These are phyloP conservation scores for Onychorhynchus coronatus DNA, from an alignment of 2,113 vertebrate genomes.

Conservation along the genomic window DNA sequence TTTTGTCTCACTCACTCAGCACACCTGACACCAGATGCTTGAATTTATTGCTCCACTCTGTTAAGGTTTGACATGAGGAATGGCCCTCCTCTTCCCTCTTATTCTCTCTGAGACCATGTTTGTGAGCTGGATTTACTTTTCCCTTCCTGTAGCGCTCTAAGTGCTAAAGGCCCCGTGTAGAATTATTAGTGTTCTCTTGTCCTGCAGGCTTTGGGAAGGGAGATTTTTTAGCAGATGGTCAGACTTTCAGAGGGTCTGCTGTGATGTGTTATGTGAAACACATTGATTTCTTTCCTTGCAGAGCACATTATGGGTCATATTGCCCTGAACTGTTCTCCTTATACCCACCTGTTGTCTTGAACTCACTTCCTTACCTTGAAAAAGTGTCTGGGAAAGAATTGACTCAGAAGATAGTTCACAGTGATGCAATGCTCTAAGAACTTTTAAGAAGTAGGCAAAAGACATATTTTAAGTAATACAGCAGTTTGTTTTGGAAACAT, in stretches of 20 bases:
- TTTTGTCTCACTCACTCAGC: not conserved
- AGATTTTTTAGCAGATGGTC: not conserved
- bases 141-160: not conserved
- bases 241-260: not conserved
- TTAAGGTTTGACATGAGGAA: not conserved
- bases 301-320: not conserved
- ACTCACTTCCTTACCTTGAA: not conserved
- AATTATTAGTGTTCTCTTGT: not conserved
- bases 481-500: not conserved
- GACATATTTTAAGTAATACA: not conserved
- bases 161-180: not conserved
- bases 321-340: not conserved
- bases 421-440: not conserved
- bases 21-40: not conserved
- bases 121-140: not conserved
- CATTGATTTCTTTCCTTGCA: not conserved
- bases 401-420: not conserved
- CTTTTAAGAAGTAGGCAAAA: not conserved
- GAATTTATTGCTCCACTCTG: not conserved
- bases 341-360: conserved; percentile 1
- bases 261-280: not conserved
- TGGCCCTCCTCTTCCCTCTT: not conserved
- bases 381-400: not conserved
- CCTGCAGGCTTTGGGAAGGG: not conserved
- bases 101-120: not conserved